Conservation (phyloP, 2,113 vertebrate genomes). For the Misgurnus mizolepis region DNA sequence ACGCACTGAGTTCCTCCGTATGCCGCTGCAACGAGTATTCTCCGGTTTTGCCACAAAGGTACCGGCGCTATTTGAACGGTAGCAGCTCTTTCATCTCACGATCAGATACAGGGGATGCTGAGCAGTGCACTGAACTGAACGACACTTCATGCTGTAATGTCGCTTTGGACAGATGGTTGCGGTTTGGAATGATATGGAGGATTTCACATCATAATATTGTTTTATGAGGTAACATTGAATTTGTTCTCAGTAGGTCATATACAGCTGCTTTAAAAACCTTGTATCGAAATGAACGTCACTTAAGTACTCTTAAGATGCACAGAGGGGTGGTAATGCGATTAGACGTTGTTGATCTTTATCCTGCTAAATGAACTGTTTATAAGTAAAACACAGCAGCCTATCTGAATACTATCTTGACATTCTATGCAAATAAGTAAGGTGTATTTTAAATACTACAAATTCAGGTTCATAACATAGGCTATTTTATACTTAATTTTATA, state of each 20-base stretch:
- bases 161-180: conserved; percentile 49
- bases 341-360: conserved; percentile 23
- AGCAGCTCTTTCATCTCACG: conserved; percentile 11
- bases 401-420: not conserved
- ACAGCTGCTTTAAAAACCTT: conserved; percentile 24
- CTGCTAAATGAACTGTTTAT: conserved; percentile 32
- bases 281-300: conserved; percentile 1
- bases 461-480: not conserved
- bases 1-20: conserved; percentile 47
- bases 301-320: not conserved
- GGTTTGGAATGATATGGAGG: conserved; percentile 64
- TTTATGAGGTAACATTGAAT: conserved; percentile 68
- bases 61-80: conserved; percentile 15
- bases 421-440: not conserved
- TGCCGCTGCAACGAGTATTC: conserved; percentile 34
- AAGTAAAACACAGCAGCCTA: not conserved
- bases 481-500: no score
- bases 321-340: conserved; percentile 41
- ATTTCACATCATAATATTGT: conserved; percentile 65
- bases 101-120: conserved; percentile 55
- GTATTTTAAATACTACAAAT: not conserved
- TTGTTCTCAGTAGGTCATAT: conserved; percentile 42
- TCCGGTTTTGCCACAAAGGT: not conserved
- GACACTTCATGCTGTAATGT: conserved; percentile 55
- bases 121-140: conserved; percentile 47